These are phyloP conservation scores for Caenorhabditis sp. DNA, from an alignment of 2,888 invertebrate genomes.

Conservation along the genomic window DNA sequence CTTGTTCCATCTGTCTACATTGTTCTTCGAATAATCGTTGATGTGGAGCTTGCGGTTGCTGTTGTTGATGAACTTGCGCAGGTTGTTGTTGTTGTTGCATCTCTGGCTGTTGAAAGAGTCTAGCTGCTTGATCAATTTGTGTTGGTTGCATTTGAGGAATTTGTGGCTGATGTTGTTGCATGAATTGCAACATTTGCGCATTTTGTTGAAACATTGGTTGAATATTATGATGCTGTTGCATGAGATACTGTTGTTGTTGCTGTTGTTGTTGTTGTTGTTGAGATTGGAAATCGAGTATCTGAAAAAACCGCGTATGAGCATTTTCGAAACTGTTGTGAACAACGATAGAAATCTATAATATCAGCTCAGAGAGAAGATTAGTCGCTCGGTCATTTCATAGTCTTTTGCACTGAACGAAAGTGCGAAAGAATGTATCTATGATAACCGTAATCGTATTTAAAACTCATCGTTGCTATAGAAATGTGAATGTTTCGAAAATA, in stretches of 20 bases:
- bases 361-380: conserved; percentile 26
- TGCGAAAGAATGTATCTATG: conserved; percentile 5
- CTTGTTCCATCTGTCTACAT: conserved; percentile 21
- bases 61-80: conserved; percentile 8
- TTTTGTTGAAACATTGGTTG: conserved; percentile 18
- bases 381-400: conserved; percentile 14
- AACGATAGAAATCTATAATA: background rate
- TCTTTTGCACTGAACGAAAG: conserved; percentile 6
- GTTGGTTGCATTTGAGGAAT: conserved; percentile 30
- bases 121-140: background rate
- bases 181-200: conserved; percentile 17
- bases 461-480: conserved; percentile 1
- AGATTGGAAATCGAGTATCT: conserved; percentile 5
- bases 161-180: conserved; percentile 12
- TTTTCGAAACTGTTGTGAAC: background rate
- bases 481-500: background rate
- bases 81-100: conserved; percentile 3
- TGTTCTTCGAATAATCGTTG: conserved; percentile 21
- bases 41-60: conserved; percentile 10
- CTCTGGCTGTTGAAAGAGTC: conserved; percentile 8
- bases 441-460: conserved; percentile 3
- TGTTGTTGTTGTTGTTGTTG: conserved; percentile 31
- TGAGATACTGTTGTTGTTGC: conserved; percentile 20
- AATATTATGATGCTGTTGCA: conserved; percentile 11
- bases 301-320: background rate